Percentiles rank a stretch among this genome's conserved stretches.
Conservation (phyloP, 2,797 vertebrate species). For the Fistularia tabacaria region DNA sequence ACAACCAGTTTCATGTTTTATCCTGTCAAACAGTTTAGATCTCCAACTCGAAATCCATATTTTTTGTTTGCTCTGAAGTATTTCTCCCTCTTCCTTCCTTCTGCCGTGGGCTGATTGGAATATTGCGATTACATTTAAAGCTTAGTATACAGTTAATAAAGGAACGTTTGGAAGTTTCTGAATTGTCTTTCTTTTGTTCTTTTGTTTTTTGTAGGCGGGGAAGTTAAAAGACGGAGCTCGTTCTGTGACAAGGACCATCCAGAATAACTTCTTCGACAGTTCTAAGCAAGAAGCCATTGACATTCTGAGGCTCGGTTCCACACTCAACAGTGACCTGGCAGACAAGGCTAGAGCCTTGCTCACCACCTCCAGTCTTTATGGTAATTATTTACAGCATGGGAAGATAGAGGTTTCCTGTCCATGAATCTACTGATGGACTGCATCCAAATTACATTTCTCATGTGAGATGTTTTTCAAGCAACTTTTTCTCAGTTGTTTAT, state of each 20-base stretch:
- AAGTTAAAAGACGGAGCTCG: conserved; percentile 99
- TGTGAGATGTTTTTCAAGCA: too few species aligned
- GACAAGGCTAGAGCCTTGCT: conserved; percentile 97
- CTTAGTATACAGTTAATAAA: not conserved
- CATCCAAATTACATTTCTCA: too few species aligned
- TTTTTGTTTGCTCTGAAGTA: conserved; percentile 22
- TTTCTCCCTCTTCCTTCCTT: conserved; percentile 24
- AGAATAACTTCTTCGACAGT: conserved; percentile 99
- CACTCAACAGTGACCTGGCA: conserved; percentile 96
- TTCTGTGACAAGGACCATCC: conserved; percentile 97
- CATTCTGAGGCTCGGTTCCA: conserved; percentile 93
- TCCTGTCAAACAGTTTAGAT: too few species aligned
- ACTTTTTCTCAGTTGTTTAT: too few species aligned
- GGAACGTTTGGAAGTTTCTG: not conserved
- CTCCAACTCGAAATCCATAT: not conserved
- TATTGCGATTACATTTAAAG: not conserved
- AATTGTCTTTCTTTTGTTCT: not conserved
- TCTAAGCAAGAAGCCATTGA: conserved; percentile 99
- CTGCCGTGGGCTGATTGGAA: not conserved
- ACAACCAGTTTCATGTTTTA: too few species aligned
- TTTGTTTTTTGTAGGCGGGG: conserved; percentile 76
- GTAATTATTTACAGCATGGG: conserved; percentile 72
- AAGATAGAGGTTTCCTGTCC: too few species aligned
- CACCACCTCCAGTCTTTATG: conserved; percentile 95
- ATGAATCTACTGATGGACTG: too few species aligned